phyloP scores from a whole-genome alignment of 2,113 vertebrate species.

The Macquaria australasica region DNA sequence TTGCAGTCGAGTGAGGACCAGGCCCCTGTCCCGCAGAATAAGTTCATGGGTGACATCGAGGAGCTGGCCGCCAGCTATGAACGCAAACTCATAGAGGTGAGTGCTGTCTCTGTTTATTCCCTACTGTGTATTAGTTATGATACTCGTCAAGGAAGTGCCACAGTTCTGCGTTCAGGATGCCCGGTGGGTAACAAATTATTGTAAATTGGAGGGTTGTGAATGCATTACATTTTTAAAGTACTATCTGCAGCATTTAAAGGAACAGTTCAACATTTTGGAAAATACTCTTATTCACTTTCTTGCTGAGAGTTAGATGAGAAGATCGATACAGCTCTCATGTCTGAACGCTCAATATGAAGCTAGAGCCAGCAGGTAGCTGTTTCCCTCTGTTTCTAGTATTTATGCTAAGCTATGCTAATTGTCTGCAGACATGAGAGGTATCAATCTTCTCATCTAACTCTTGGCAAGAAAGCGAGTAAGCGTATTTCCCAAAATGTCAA shows the following conservation, averaged over 20 bases:
- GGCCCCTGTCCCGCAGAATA: conserved; percentile 86
- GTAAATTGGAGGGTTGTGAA: neutral
- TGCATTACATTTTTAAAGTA: neutral
- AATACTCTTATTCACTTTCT: neutral
- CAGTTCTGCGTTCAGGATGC: neutral
- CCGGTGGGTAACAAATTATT: neutral
- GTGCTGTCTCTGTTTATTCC: neutral
- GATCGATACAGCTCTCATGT: neutral
- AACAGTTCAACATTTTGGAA: neutral
- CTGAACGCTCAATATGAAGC: neutral
- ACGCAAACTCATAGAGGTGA: conserved; percentile 98
- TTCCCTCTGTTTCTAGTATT: neutral
- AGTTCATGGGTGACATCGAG: conserved; percentile 90
- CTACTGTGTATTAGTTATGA: neutral
- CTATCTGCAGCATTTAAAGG: neutral
- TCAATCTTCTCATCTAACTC: neutral
- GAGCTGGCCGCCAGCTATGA: conserved; percentile 94
- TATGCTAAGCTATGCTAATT: neutral
- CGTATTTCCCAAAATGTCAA: neutral
- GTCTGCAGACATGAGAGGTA: neutral
- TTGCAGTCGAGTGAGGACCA: conserved; percentile 87
- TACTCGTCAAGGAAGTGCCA: neutral
- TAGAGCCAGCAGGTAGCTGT: neutral
- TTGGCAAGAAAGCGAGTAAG: neutral
- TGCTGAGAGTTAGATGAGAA: neutral